Conservation (phyloP, 2,888 invertebrate species). For the Volucella zonaria region DNA sequence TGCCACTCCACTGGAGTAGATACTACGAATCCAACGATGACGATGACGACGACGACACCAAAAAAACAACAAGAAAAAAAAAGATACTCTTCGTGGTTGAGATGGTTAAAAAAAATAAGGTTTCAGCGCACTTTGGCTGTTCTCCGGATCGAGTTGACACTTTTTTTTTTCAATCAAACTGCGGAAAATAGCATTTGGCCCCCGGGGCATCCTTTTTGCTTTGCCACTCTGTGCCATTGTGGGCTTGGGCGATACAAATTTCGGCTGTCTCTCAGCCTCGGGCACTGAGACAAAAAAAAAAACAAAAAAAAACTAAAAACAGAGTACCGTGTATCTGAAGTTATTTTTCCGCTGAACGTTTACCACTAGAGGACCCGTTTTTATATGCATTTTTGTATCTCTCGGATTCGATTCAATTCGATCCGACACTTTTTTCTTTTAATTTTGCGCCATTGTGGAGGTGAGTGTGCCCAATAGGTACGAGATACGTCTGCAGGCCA, state of each 20-base stretch:
- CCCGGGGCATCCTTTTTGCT: not conserved
- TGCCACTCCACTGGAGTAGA: not conserved
- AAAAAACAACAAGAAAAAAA: slow-evolving; percentile 6
- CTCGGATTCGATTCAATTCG: not conserved
- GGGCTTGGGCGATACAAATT: slow-evolving; percentile 13
- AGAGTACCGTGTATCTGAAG: not conserved
- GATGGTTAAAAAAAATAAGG: not conserved
- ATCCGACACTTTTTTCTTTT: not conserved
- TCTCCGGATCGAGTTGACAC: slow-evolving; percentile 2
- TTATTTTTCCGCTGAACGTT: not conserved
- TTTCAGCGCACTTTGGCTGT: not conserved
- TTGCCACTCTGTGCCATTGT: not conserved
- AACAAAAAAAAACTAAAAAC: not conserved
- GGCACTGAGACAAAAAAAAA: slow-evolving; percentile 9
- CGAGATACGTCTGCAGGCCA: not conserved
- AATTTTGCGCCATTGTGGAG: slow-evolving; percentile 15
- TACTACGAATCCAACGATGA: no score
- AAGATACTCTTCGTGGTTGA: slow-evolving; percentile 25
- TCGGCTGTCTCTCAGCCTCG: slow-evolving; percentile 23
- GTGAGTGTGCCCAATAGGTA: slow-evolving; percentile 18
- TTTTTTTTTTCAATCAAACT: not conserved
- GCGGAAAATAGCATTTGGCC: not conserved
- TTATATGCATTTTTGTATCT: not conserved
- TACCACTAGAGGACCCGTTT: no score
- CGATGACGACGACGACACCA: not conserved